Evolutionary conservation across 2,113 vertebrate genomes (phyloP).

Genomic region (Datnioides undecimradiatus): DNA sequence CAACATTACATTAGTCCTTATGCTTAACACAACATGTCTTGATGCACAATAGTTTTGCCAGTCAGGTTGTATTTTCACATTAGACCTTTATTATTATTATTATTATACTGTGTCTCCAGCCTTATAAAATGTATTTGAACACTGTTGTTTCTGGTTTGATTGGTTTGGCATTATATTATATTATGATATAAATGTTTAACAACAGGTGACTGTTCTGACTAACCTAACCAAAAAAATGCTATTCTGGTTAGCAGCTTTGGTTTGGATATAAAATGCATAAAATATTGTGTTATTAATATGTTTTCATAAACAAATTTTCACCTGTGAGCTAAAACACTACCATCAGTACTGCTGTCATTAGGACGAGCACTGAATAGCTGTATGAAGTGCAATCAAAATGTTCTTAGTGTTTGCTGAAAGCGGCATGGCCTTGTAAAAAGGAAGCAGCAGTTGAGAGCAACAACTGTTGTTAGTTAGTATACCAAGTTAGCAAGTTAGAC

Average conservation of each 20-base stretch:
- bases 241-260: slow-evolving; percentile 18
- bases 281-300: no score
- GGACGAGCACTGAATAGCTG: background rate
- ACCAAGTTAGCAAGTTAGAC: no score
- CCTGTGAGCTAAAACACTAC: background rate
- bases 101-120: background rate
- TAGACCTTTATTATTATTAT: no score
- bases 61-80: background rate
- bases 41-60: background rate
- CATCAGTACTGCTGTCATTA: background rate
- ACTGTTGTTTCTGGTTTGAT: background rate
- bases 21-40: background rate
- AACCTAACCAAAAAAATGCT: slow-evolving; percentile 3
- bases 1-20: background rate
- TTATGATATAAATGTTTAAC: slow-evolving; percentile 10
- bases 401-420: no score
- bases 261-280: slow-evolving; percentile 37
- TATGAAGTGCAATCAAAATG: no score
- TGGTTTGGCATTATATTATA: background rate
- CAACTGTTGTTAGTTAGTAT: no score
- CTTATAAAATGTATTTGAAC: background rate
- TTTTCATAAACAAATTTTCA: slow-evolving; percentile 21
- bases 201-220: background rate
- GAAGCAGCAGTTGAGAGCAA: no score
- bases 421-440: no score